A percentile compares a stretch with the other conserved stretches of the same genome.
These are phyloP conservation scores for Pangasius macronema DNA, from an alignment of 2,797 vertebrate species.

Conservation along the genomic window DNA sequence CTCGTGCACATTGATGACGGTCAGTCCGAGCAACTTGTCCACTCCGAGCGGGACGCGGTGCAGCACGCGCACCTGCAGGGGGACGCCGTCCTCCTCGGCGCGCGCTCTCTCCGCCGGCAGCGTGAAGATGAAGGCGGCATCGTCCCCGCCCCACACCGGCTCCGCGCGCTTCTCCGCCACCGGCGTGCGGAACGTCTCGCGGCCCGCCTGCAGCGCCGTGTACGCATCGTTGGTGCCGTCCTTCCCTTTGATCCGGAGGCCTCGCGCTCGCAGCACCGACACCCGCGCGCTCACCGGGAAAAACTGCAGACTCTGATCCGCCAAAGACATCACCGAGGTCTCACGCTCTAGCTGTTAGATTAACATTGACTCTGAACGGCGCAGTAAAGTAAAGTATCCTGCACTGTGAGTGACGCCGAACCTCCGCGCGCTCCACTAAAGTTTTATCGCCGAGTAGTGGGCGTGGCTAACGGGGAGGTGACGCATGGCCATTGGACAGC, in stretches of 20 bases:
- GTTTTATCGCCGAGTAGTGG: neutral
- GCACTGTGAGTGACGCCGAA: neutral
- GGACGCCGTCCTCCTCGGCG: constrained; percentile 54
- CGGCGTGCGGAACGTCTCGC: constrained; percentile 88
- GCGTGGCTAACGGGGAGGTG: constrained; percentile 28
- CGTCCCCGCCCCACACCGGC: constrained; percentile 80
- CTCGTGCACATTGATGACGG: constrained; percentile 79
- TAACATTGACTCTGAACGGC: neutral
- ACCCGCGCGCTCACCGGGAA: constrained; percentile 88
- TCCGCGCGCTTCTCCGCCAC: constrained; percentile 83
- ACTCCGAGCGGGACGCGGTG: constrained; percentile 89
- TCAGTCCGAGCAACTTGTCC: constrained; percentile 90
- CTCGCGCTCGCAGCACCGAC: constrained; percentile 85
- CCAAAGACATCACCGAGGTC: constrained; percentile 69
- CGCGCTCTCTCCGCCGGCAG: constrained; percentile 1
- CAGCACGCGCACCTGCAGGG: constrained; percentile 84
- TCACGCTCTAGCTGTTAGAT: neutral
- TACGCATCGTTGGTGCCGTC: constrained; percentile 90
- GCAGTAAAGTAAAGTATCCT: neutral
- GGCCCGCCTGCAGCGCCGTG: constrained; percentile 89
- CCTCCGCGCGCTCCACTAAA: constrained; percentile 2
- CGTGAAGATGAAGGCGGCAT: constrained; percentile 63
- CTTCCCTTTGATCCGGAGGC: constrained; percentile 84
- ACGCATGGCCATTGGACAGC: neutral
- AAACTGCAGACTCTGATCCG: constrained; percentile 78